Conservation (phyloP, 64 coral and sea anemone genomes). For the Montipora capricornis region DNA sequence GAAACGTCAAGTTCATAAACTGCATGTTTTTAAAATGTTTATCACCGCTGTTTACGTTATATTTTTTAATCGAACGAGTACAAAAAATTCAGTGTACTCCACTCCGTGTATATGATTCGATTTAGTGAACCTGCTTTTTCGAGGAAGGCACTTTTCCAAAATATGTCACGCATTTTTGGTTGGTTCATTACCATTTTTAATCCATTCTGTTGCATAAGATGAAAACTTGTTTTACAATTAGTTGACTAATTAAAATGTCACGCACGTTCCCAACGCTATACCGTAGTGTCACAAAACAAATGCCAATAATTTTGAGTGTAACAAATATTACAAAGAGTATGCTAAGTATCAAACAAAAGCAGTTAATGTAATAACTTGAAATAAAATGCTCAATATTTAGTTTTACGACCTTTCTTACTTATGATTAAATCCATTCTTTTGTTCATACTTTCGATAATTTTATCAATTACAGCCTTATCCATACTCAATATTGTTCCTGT, state of each 20-base stretch:
- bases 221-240: constrained; percentile 9
- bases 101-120: background rate
- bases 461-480: constrained; percentile 7
- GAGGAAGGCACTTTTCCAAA: background rate
- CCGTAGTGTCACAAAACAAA: constrained; percentile 29
- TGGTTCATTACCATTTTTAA: background rate
- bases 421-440: constrained; percentile 9
- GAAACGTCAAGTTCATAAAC: no score
- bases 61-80: background rate
- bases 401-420: background rate
- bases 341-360: constrained; percentile 39
- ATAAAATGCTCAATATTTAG: constrained; percentile 16
- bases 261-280: no score
- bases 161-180: constrained; percentile 35
- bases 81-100: background rate
- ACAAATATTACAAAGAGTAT: constrained; percentile 44
- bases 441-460: background rate
- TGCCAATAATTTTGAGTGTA: constrained; percentile 12
- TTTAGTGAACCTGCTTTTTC: background rate
- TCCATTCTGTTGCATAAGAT: constrained; percentile 36
- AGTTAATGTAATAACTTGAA: background rate
- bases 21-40: no score
- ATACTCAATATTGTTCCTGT: background rate
- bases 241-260: background rate
- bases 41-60: no score